phyloP scores from a whole-genome alignment of 2,797 vertebrate genomes.

The Acanthornis magna region DNA sequence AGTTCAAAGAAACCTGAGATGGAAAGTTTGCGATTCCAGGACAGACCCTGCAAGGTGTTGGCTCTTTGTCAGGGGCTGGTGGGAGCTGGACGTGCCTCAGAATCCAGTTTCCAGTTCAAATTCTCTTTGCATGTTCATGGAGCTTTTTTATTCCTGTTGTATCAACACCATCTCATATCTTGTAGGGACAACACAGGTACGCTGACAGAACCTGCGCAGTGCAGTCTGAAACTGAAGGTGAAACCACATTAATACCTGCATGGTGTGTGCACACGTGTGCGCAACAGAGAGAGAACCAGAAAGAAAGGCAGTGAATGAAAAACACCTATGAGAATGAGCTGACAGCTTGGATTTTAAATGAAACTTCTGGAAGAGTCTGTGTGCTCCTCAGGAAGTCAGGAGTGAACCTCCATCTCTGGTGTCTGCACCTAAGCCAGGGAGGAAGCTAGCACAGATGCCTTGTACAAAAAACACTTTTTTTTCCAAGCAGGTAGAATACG shows the following conservation, averaged over 20 bases:
- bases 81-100: background rate
- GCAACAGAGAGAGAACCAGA: background rate
- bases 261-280: fast-evolving
- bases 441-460: background rate
- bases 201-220: background rate
- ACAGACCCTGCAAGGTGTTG: background rate
- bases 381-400: background rate
- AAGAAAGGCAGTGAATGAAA: background rate
- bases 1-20: background rate
- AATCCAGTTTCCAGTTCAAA: background rate
- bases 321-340: background rate
- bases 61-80: background rate
- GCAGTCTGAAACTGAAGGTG: background rate
- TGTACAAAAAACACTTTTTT: background rate
- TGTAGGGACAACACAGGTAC: background rate
- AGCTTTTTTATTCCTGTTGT: background rate
- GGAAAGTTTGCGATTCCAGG: background rate
- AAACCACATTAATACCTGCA: background rate
- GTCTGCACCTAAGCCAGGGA: background rate
- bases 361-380: background rate
- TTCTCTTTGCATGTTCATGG: background rate
- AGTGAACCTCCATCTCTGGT: background rate
- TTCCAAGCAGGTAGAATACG: background rate
- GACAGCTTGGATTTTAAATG: background rate
- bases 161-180: fast-evolving